Evolutionary conservation across 2,888 invertebrate species (phyloP), one percentile per base, ranked within the genome.

Genomic region (Pyrocoelia pectoralis): DNA sequence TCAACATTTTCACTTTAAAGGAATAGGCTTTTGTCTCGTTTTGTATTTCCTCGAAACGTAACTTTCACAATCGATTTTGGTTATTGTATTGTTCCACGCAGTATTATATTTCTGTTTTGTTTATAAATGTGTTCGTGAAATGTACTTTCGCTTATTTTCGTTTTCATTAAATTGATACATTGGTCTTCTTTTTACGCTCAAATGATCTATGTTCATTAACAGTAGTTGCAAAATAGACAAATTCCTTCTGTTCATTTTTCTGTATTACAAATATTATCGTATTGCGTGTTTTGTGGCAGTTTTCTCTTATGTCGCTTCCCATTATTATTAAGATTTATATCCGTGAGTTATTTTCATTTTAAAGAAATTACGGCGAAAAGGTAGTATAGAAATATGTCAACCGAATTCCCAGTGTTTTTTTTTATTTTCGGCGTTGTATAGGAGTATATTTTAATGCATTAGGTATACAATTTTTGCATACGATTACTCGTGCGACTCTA

Each of bases 311-410:
- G 33, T 2, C 33, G n/a, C 33, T 33, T 33, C 33, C 33, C 33
- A 33, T 33, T 33, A 33, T 33, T 33, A 33, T 33, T 33, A 33
- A 33, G 33, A 33, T 33, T 33, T 33, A 33, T 33, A 4, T 33
- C 33, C 33, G n/a, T n/a, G 33, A 33, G 33, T 33, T 33, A 33
- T 33, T 33, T 33, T 33, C 33, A 33, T 33, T 33, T 33, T 33
- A n/a, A 33, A 33, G n/a, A n/a, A 33, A 33, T 33, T 33, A 33
- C 33, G 33, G n/a, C n/a, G n/a, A 33, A n/a, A 33, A n/a, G 33
- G 10, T n/a, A n/a, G n/a, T n/a, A 33, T 33, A 33, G 8, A 33
- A 33, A 33, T 33, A 33, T 3, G 33, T 33, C 10, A 33, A n/a
- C 33, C 33, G 24, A 24, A 24, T 10, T 33, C 8, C 8, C 8